These are phyloP conservation scores for Eurystomus gularis DNA, from an alignment of 2,113 vertebrate species.

Conservation along the genomic window DNA sequence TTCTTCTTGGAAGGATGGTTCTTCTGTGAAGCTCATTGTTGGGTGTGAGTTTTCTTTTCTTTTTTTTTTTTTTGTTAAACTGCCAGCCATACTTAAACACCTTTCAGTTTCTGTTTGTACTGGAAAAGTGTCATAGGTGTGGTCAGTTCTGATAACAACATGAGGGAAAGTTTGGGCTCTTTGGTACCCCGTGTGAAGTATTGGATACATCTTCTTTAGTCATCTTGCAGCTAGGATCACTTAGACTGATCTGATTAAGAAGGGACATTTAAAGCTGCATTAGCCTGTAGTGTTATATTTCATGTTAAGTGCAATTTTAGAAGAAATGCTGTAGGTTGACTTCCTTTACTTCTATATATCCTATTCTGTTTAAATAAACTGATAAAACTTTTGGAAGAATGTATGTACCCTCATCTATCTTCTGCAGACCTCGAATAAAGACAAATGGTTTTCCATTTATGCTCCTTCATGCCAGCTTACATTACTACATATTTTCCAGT, in stretches of 20 bases:
- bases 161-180: background rate
- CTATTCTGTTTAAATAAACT: background rate
- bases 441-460: background rate
- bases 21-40: background rate
- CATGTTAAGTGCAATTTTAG: background rate
- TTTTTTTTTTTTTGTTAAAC: background rate
- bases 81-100: background rate
- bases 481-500: conserved; percentile 13
- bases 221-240: background rate
- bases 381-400: background rate
- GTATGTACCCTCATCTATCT: background rate
- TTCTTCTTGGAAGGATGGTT: background rate
- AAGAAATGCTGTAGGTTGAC: background rate
- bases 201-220: background rate
- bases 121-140: background rate
- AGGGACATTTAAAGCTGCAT: background rate
- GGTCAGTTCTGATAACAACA: background rate
- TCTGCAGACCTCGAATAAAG: background rate
- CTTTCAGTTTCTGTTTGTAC: background rate
- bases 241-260: background rate
- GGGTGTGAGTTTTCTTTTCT: background rate
- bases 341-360: background rate
- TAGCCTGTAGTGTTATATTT: background rate
- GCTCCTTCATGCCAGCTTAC: background rate
- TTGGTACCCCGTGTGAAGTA: background rate